Base-by-base conservation (phyloP, 1,140 invertebrate genomes). In the Polypedilum pembai region DNA sequence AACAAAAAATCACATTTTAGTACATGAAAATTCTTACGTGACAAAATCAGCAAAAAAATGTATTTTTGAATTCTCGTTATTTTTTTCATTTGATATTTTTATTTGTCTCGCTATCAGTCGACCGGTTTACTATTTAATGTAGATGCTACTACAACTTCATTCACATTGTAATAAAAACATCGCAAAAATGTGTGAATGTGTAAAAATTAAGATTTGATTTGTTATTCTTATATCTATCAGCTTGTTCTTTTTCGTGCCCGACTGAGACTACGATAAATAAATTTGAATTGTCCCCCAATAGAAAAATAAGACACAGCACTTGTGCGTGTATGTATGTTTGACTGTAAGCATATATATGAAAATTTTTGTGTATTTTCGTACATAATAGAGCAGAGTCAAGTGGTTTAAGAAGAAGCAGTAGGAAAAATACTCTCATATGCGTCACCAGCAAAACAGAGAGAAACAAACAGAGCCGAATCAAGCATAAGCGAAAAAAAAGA, bases 251-350 rank as follows among this genome's bases (percentile, higher is more conserved):
- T 33, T 33, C 5, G 1, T 33, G 24, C 5, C 24, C 45, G 45
- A 56, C 24, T 33, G 65, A 20, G 65, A 69, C 65, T 69, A 69
- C 65, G 65, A 69, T 69, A 69, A 69, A 69, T 69, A 21, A 69
- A 69, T 69, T 69, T 69, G 65, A 21, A 69, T 69, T 69, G 65
- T 69, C 65, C 65, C 17, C 20, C 65, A 7, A 21, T 15, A 56
- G n/a, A 56, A 56, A 56, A 56, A 56, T 56, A 33, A 33, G 5
- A 33, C 5, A 33, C 24, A 5, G 5, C 24, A 33, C 24, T 33
- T 33, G 5, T 33, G 24, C 24, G 45, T n/a, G n/a, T 17, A 56
- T 56, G 45, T 17, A 8, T 56, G n/a, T 56, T 3, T 56, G 1
- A 15, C 1, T 12, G n/a, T n/a, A n/a, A 15, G 45, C 24, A 15